Conservation (phyloP, 2,113 vertebrate genomes). For the Ctenodactylus gundi region DNA sequence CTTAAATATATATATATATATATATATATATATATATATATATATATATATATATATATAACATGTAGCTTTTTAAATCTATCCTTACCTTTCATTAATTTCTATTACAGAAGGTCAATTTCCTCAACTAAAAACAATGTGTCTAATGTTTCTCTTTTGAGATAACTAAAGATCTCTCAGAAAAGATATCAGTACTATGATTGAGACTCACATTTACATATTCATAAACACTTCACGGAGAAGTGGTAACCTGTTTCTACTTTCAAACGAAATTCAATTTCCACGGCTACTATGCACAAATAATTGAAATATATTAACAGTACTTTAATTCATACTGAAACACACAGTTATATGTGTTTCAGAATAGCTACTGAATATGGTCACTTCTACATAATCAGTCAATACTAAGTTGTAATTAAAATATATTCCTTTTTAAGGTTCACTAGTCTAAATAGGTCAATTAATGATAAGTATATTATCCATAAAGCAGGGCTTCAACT, state of each 20-base stretch:
- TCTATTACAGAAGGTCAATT: not conserved
- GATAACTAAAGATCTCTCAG: conserved; percentile 50
- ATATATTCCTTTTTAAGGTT: not conserved
- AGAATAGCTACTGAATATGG: conserved; percentile 17
- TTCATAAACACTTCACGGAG: conserved; percentile 60
- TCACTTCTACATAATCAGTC: conserved; percentile 20
- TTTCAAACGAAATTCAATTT: conserved; percentile 69
- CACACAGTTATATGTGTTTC: not conserved
- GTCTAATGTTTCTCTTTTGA: not conserved
- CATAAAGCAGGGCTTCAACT: not conserved
- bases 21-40: too few relatives aligned
- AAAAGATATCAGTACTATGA: conserved; percentile 9
- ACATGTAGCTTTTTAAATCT: not conserved
- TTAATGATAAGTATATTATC: not conserved
- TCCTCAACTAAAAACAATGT: not conserved
- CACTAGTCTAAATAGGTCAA: too few relatives aligned
- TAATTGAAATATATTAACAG: conserved; percentile 53
- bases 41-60: too few relatives aligned
- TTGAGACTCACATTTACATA: conserved; percentile 59
- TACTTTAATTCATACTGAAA: conserved; percentile 31
- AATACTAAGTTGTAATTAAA: not conserved
- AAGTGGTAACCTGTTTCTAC: conserved; percentile 47
- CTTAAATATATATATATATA: too few relatives aligned
- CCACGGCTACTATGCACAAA: conserved; percentile 30
- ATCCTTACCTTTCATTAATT: not conserved